Base-by-base conservation (phyloP, 2,888 invertebrate species). In the Phortica magna region DNA sequence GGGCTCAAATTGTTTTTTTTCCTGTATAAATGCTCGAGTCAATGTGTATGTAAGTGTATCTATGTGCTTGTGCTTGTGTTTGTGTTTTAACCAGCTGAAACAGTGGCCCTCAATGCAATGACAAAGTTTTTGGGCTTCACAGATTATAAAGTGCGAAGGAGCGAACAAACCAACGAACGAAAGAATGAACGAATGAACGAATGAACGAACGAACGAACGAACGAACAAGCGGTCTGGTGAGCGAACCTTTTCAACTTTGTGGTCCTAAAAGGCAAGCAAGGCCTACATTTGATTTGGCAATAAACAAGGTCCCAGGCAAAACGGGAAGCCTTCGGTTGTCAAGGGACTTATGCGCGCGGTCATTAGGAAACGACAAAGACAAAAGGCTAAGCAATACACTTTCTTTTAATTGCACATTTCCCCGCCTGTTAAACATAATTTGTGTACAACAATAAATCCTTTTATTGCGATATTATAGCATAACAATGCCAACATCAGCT, bases 21-120 rank as follows among this genome's bases (percentile, higher is more conserved):
- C 31, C n/a, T 55, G 7, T 65, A 17, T 65, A 22, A 9, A 42
- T 74, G 42, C 19, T 17, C 9, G 17, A 48, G 10, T 71, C 14
- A 22, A 22, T 59, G 22, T 74, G 41, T 68, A 14, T 31, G 57
- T 68, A 41, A 22, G 41, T 55, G 39, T n/a, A n/a, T 71, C 10
- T 73, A 7, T 59, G 59, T 80, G 80, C 77, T 80, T 84, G 82
- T 80, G 79, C 79, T 82, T 76, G 73, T 78, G 70, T 41, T 75
- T 55, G 73, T 7, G 7, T 57, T 57, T 57, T 9, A 12, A 48
- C 71, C 59, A 68, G 76, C 65, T 79, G 82, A 76, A 80, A 77
- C 80, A 83, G 79, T 79, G 86, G 85, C 88, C 88, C 88, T 79
- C 87, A 88, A 83, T 85, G 88, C 86, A 87, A 82, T 87, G 87